Percentiles rank a stretch among this genome's conserved stretches.
Conservation (phyloP, 2,113 vertebrate genomes). For the Tauraco erythrolophus region DNA sequence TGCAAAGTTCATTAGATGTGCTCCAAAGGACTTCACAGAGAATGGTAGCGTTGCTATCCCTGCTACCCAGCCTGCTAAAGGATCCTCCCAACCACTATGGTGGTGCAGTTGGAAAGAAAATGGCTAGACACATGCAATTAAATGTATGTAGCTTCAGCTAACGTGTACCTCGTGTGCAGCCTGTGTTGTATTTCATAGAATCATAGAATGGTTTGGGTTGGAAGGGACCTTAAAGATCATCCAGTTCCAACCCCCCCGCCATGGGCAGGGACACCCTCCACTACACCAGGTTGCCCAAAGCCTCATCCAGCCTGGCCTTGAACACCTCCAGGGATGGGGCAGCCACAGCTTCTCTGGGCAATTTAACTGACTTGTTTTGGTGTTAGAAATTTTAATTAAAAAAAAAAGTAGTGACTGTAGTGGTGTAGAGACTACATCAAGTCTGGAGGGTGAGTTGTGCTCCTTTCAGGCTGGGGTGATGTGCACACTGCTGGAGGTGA, state of each 20-base stretch:
- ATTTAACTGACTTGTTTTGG: neutral
- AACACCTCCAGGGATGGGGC: no score
- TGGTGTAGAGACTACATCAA: neutral
- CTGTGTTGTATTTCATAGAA: no score
- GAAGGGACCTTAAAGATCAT: no score
- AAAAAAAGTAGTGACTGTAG: neutral
- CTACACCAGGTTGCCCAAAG: no score
- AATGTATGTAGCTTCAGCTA: neutral
- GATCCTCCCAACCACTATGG: neutral
- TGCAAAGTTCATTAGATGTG: neutral
- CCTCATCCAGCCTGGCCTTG: no score
- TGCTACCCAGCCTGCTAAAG: neutral
- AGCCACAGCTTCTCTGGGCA: no score
- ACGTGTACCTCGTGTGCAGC: neutral
- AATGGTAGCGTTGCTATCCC: neutral
- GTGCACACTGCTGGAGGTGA: fast-evolving
- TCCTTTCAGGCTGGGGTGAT: neutral
- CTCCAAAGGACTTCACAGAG: neutral
- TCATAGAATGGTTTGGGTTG: no score
- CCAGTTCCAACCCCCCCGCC: no score
- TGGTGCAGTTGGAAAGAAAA: neutral
- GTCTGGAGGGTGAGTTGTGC: neutral
- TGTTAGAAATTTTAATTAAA: neutral
- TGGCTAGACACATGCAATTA: no score
- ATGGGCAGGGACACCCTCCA: no score